Base-by-base conservation (phyloP, 2,797 vertebrate genomes). In the Pteronotus mesoamericanus region DNA sequence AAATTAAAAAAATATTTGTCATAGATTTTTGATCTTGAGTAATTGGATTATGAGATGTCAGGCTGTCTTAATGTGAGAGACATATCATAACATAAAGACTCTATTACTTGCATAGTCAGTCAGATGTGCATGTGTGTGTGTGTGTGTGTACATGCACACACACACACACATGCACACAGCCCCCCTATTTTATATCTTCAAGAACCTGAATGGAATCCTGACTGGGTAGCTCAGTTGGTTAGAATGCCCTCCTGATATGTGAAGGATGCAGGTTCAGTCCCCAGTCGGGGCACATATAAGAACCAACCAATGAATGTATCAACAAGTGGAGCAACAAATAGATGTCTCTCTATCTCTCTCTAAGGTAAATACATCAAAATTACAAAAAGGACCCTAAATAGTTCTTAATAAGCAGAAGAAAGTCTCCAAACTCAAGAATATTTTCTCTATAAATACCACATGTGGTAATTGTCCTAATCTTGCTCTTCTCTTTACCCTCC, bases 21-120 rank as follows among this genome's bases (percentile, higher is more conserved):
- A 53, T 88, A 37, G 29, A 59, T 84, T 94, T 90, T 55, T 42
- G n/a, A 48, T 89, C 55, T 64, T 92, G 61, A 89, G 29, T 91
- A 92, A 72, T 2, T 89, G 46, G 82, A 48, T 92, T 71, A 69
- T 86, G 53, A 97, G 69, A 91, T 94, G 57, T 11, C 78, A 95
- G 15, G 15, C 91, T 90, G 26, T 94, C 94, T 96, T 42, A 86
- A 66, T 83, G 86, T 84, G 77, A 96, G 78, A 55, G 82, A 46
- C 3, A 9, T 74, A 53, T 77, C 51, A 86, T 82, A n/a, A 42
- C 79, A 72, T 18, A 21, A 12, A 92, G n/a, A 89, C 42, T 80
- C 1, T 74, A 55, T 80, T 68, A 84, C 29, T 68, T 61, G 80
- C 53, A 74, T 14, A 71, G 37, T 51, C 59, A 88, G 12, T 22